Evolutionary conservation across 1,140 invertebrate genomes (phyloP).

Genomic region (Drosophila triauraria): DNA sequence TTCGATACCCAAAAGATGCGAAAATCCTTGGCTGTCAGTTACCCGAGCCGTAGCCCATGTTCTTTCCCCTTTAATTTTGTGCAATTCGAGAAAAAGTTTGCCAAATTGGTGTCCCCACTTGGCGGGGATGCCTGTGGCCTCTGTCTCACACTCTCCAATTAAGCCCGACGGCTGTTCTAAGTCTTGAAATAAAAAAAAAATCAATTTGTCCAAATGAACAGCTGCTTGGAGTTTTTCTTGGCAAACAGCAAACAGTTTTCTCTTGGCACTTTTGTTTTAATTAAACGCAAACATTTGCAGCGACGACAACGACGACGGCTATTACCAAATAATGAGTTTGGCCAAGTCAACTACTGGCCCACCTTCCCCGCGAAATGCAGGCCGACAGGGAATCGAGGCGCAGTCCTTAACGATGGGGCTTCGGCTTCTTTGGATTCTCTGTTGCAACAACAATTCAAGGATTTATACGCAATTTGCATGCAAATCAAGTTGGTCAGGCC

Average conservation of each 20-base stretch:
- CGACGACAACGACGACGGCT: conserved; percentile 14
- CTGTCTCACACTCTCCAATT: conserved; percentile 22
- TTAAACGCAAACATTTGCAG: conserved; percentile 44
- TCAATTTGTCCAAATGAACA: conserved; percentile 34
- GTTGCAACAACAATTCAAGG: conserved; percentile 58
- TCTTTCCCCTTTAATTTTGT: conserved; percentile 12
- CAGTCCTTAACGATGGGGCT: background rate
- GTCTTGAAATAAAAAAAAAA: conserved; percentile 14
- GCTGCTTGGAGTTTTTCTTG: conserved; percentile 31
- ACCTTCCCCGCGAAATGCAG: background rate
- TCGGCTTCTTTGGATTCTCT: background rate
- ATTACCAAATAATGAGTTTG: conserved; percentile 41
- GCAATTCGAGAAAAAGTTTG: conserved; percentile 28
- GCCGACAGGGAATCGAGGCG: background rate
- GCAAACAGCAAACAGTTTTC: conserved; percentile 18
- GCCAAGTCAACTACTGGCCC: conserved; percentile 13
- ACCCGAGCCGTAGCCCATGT: background rate
- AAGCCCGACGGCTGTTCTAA: conserved; percentile 15
- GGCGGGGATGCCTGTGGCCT: conserved; percentile 1
- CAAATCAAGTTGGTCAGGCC: conserved; percentile 48
- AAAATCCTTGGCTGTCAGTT: conserved; percentile 25
- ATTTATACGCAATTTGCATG: conserved; percentile 52
- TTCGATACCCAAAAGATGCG: conserved; percentile 11
- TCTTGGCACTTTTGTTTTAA: conserved; percentile 29
- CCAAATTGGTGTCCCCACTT: conserved; percentile 35